These are phyloP conservation scores for Ferrisia virgata DNA, from an alignment of 2,888 invertebrate genomes.

Conservation along the genomic window DNA sequence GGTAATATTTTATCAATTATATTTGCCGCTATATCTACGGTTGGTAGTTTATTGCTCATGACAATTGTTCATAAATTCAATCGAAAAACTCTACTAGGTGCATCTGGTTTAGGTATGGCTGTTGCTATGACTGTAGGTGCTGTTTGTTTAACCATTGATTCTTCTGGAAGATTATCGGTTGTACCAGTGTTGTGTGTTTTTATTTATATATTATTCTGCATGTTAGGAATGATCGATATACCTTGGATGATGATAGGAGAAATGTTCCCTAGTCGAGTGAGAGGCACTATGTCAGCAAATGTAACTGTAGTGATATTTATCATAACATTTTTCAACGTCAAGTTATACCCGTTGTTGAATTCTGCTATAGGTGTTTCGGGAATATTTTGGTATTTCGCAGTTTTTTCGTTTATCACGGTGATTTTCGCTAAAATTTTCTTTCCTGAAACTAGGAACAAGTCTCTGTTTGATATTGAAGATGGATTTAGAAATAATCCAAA, in stretches of 20 bases:
- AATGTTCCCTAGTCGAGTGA: constrained; percentile 65
- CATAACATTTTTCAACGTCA: constrained; percentile 67
- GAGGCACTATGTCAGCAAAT: constrained; percentile 67
- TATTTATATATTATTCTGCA: constrained; percentile 68
- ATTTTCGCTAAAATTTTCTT: constrained; percentile 19
- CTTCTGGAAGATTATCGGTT: constrained; percentile 51
- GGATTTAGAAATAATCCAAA: constrained; percentile 12
- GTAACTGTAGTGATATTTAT: constrained; percentile 68
- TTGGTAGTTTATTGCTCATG: constrained; percentile 56
- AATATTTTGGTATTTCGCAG: constrained; percentile 35
- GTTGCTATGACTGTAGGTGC: constrained; percentile 62
- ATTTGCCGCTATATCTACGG: constrained; percentile 65
- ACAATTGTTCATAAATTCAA: constrained; percentile 64
- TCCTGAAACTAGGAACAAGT: constrained; percentile 38
- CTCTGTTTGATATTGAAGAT: constrained; percentile 40
- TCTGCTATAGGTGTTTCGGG: background rate
- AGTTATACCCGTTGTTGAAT: constrained; percentile 60
- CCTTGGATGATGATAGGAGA: constrained; percentile 75
- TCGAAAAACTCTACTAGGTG: constrained; percentile 62
- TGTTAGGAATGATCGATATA: constrained; percentile 69
- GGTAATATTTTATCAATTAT: constrained; percentile 68
- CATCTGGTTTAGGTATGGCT: constrained; percentile 59
- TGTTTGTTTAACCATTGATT: constrained; percentile 50
- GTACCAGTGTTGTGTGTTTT: constrained; percentile 62
- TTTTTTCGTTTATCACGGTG: constrained; percentile 30